Conservation (phyloP, 2,113 vertebrate species). For the Bostrychus sinensis region DNA sequence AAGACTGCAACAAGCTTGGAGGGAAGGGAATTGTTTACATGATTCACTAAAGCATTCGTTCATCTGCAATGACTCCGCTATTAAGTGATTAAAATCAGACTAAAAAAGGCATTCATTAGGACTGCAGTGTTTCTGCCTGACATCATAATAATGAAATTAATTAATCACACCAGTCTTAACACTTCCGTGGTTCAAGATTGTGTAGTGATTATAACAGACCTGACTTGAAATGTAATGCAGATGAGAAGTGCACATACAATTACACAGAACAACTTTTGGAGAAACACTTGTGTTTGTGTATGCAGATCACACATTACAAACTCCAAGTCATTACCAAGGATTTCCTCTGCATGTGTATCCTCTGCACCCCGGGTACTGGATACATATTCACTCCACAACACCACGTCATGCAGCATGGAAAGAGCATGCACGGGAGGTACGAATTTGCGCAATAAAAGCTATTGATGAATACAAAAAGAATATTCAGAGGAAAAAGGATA, state of each 20-base stretch:
- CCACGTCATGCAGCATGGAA: too few relatives aligned
- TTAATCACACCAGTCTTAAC: constrained; percentile 37
- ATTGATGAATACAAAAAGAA: too few relatives aligned
- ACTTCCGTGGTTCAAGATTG: constrained; percentile 34
- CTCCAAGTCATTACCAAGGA: background rate
- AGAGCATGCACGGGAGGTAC: too few relatives aligned
- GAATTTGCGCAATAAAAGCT: too few relatives aligned
- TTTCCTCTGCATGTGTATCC: too few relatives aligned
- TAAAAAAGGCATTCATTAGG: constrained; percentile 57
- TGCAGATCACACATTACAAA: background rate
- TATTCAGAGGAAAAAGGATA: too few relatives aligned
- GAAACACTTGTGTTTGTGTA: background rate
- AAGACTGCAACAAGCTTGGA: constrained; percentile 7
- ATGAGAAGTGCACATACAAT: constrained; percentile 1
- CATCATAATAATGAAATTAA: constrained; percentile 64
- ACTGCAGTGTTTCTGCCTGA: constrained; percentile 53
- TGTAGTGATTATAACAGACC: constrained; percentile 25
- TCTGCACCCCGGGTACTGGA: too few relatives aligned
- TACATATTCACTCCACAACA: too few relatives aligned
- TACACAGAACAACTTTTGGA: background rate
- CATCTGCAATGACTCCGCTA: constrained; percentile 49
- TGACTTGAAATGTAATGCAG: constrained; percentile 3
- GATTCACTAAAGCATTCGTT: constrained; percentile 39
- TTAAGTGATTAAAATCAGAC: constrained; percentile 56
- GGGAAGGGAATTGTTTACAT: constrained; percentile 39